These are phyloP conservation scores for Carabus problematicus DNA, from an alignment of 2,888 invertebrate genomes.

Conservation along the genomic window DNA sequence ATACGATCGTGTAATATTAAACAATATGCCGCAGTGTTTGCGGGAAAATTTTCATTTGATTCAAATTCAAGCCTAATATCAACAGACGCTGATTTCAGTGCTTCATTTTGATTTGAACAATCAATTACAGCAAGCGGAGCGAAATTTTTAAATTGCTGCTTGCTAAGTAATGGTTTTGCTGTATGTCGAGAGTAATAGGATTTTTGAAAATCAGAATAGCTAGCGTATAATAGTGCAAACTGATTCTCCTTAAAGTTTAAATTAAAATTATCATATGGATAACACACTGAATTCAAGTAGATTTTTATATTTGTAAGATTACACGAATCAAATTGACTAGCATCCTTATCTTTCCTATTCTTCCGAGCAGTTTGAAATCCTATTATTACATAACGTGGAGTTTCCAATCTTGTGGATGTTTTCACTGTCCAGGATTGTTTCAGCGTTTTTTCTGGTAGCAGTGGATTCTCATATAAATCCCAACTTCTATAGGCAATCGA, in stretches of 20 bases:
- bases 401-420: slow-evolving; percentile 51
- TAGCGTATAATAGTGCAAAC: slow-evolving; percentile 47
- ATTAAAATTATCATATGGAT: slow-evolving; percentile 53
- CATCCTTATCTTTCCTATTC: slow-evolving; percentile 47
- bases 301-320: slow-evolving; percentile 52
- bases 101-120: slow-evolving; percentile 49
- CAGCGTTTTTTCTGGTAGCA: slow-evolving; percentile 50
- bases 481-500: slow-evolving; percentile 50
- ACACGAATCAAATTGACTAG: slow-evolving; percentile 48
- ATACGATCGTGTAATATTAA: slow-evolving; percentile 47
- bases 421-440: slow-evolving; percentile 52
- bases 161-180: slow-evolving; percentile 46
- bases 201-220: slow-evolving; percentile 49
- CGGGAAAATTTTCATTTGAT: slow-evolving; percentile 45
- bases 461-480: slow-evolving; percentile 55
- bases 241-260: slow-evolving; percentile 47
- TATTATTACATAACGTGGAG: slow-evolving; percentile 54
- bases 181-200: slow-evolving; percentile 53
- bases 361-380: slow-evolving; percentile 54
- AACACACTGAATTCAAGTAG: slow-evolving; percentile 53
- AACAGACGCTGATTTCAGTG: slow-evolving; percentile 47
- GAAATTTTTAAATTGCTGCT: slow-evolving; percentile 45
- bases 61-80: slow-evolving; percentile 50
- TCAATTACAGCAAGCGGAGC: slow-evolving; percentile 49
- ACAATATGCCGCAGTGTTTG: slow-evolving; percentile 49